These are phyloP conservation scores for Hybognathus amarus DNA, from an alignment of 2,797 vertebrate species.

Conservation along the genomic window DNA sequence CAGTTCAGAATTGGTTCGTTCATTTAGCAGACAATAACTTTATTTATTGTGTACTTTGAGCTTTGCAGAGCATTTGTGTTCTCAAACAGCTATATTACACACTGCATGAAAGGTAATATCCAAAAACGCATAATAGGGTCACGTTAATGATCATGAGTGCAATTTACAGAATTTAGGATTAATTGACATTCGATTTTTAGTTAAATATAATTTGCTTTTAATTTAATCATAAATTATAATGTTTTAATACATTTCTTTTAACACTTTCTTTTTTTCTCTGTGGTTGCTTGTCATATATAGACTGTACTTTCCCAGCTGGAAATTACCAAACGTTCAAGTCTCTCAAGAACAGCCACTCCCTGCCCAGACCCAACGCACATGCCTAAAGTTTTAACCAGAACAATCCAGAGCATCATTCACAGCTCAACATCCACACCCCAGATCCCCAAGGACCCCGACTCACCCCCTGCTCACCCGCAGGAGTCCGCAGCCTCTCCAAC, in stretches of 20 bases:
- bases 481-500: not conserved
- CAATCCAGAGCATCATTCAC: not conserved
- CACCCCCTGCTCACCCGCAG: not conserved
- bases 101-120: not conserved
- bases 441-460: not conserved
- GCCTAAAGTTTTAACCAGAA: not conserved
- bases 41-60: not conserved
- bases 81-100: not conserved
- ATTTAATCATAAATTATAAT: not conserved
- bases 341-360: not conserved
- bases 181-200: rapidly evolving
- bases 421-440: not conserved
- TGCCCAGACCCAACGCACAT: not conserved
- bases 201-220: not conserved
- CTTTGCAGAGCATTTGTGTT: not conserved
- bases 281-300: conserved; percentile 24
- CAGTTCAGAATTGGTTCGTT: not conserved
- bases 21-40: not conserved
- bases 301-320: not conserved
- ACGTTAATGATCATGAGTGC: not conserved
- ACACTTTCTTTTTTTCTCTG: not conserved
- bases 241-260: not conserved
- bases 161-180: not conserved
- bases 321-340: not conserved
- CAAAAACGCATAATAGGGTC: not conserved